A percentile compares a stretch with the other conserved stretches of the same genome.
phyloP scores from a whole-genome alignment of 2,888 invertebrate species.

The Torymus aiolomorphi region DNA sequence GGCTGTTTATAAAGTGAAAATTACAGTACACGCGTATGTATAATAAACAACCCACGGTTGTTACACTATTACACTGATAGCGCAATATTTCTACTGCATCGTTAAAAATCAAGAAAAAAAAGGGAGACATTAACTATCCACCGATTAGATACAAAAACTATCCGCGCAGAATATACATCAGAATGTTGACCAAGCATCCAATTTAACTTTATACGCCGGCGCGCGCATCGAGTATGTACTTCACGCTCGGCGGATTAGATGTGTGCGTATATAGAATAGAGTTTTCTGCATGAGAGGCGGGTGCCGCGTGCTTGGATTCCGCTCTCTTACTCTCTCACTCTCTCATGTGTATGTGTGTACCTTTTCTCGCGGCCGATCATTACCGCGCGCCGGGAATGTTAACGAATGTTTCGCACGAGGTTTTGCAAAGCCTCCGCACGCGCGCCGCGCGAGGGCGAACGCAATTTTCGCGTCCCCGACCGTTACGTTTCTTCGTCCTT shows the following conservation, averaged over 20 bases:
- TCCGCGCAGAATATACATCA: too few species aligned
- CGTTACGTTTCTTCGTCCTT: conserved; percentile 18
- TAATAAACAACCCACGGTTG: too few species aligned
- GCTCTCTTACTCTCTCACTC: not conserved
- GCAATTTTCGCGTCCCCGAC: conserved; percentile 56
- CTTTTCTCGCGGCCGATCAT: conserved; percentile 63
- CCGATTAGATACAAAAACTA: too few species aligned
- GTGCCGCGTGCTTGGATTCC: not conserved
- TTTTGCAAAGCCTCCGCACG: conserved; percentile 55
- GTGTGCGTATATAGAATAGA: conserved; percentile 6
- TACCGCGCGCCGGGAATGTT: conserved; percentile 69
- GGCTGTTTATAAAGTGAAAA: too few species aligned
- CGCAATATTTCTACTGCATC: too few species aligned
- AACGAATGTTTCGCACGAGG: conserved; percentile 70
- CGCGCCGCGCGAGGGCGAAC: conserved; percentile 42
- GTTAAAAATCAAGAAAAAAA: too few species aligned
- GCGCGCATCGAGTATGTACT: not conserved
- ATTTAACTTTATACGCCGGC: not conserved
- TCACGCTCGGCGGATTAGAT: conserved; percentile 17
- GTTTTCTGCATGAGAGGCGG: conserved; percentile 23
- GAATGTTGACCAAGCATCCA: not conserved
- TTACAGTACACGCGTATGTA: too few species aligned
- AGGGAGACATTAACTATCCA: too few species aligned
- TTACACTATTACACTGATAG: too few species aligned
- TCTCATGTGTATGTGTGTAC: conserved; percentile 35